These are phyloP conservation scores for Hetaerina titia DNA, from an alignment of 2,888 invertebrate genomes.

Conservation along the genomic window DNA sequence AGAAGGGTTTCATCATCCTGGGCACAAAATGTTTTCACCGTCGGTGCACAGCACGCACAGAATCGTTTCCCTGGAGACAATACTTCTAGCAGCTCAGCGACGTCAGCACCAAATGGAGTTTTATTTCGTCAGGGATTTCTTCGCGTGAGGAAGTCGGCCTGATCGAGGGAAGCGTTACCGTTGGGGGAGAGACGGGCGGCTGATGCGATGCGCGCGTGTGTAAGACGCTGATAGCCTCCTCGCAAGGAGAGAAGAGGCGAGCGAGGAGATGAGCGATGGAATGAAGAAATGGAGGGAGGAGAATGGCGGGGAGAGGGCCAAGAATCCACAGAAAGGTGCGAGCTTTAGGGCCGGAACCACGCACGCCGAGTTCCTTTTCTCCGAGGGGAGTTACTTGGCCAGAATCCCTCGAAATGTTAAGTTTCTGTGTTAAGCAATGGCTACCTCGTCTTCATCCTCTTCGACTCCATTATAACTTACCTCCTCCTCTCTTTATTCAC, in stretches of 20 bases:
- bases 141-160: not conserved
- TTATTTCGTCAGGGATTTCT: not conserved
- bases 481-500: not conserved
- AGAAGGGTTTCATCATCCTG: too few relatives aligned
- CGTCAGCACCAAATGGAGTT: not conserved
- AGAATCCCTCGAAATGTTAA: not conserved
- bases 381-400: not conserved
- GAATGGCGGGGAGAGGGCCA: not conserved
- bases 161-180: not conserved
- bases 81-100: not conserved
- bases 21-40: too few relatives aligned
- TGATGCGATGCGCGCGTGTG: not conserved
- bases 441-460: not conserved
- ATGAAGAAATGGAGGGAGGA: not conserved
- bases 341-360: conserved; percentile 21
- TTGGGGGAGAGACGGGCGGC: not conserved
- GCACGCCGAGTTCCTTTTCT: not conserved
- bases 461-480: not conserved
- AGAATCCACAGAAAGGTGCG: not conserved
- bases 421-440: not conserved
- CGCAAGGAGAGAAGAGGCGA: not conserved
- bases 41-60: too few relatives aligned
- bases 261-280: not conserved
- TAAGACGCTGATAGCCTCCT: not conserved
- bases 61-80: too few relatives aligned